phyloP scores from a whole-genome alignment of 2,113 vertebrate genomes.

The Bagarius yarrelli region DNA sequence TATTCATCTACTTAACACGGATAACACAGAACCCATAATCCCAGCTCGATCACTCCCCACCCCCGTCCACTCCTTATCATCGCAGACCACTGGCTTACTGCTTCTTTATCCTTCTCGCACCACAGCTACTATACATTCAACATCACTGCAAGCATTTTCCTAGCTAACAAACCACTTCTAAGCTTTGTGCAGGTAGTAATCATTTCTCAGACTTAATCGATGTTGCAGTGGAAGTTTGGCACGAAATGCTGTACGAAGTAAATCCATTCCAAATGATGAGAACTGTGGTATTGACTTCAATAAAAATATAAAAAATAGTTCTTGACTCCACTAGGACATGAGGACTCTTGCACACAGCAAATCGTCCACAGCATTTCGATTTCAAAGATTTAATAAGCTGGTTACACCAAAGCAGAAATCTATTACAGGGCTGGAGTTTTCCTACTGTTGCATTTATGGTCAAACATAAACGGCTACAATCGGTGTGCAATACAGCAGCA shows the following conservation, averaged over 20 bases:
- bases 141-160: slow-evolving; percentile 11
- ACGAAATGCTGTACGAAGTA: background rate
- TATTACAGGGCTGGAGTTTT: background rate
- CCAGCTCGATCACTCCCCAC: background rate
- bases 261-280: background rate
- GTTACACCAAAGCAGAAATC: background rate
- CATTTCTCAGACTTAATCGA: slow-evolving; percentile 27
- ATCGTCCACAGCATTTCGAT: background rate
- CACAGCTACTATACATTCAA: background rate
- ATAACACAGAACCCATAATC: slow-evolving; percentile 10
- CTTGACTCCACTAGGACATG: background rate
- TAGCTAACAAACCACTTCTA: slow-evolving; percentile 18
- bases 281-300: background rate
- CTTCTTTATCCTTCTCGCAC: background rate
- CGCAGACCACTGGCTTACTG: background rate
- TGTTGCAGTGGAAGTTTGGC: background rate
- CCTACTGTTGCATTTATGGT: background rate
- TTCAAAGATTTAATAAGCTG: background rate
- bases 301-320: background rate
- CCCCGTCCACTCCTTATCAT: slow-evolving; percentile 10
- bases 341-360: background rate
- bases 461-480: background rate
- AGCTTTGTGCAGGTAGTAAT: slow-evolving; percentile 33
- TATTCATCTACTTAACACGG: background rate
- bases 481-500: background rate